Evolutionary conservation across 1,140 invertebrate genomes (phyloP).

Genomic region (Trachelipus rathkii): DNA sequence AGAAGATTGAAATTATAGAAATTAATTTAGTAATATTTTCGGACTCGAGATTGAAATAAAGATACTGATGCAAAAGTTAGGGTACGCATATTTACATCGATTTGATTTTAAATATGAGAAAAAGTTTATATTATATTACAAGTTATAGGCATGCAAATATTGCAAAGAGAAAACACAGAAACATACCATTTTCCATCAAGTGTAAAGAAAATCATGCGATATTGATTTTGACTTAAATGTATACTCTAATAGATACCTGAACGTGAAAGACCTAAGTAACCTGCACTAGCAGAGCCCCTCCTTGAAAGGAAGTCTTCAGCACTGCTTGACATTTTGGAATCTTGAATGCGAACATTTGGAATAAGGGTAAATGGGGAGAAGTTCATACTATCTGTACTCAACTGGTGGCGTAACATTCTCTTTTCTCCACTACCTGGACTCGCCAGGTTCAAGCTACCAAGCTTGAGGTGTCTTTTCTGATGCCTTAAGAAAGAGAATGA

Average conservation of each 20-base stretch:
- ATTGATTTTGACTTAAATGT: background rate
- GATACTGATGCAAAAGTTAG: background rate
- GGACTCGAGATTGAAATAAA: constrained; percentile 9
- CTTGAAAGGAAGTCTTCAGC: constrained; percentile 41
- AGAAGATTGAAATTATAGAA: too few species aligned
- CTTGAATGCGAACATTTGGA: constrained; percentile 41
- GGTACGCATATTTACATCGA: background rate
- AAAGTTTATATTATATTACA: too few species aligned
- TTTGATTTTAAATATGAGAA: background rate
- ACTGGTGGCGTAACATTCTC: constrained; percentile 66
- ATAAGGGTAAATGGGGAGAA: constrained; percentile 41
- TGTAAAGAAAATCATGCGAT: too few species aligned
- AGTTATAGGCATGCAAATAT: too few species aligned
- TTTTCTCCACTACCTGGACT: constrained; percentile 40
- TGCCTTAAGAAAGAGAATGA: constrained; percentile 53
- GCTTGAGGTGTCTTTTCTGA: constrained; percentile 75
- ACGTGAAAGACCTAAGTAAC: constrained; percentile 39
- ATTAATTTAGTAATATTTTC: too few species aligned
- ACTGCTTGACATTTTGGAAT: constrained; percentile 42
- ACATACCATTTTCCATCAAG: too few species aligned
- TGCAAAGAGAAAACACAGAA: too few species aligned
- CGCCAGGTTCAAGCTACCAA: constrained; percentile 69
- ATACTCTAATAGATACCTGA: constrained; percentile 39
- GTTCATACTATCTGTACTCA: constrained; percentile 75
- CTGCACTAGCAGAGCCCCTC: constrained; percentile 42